phyloP scores from a whole-genome alignment of 2,113 vertebrate species.

The Ascaphus truei region DNA sequence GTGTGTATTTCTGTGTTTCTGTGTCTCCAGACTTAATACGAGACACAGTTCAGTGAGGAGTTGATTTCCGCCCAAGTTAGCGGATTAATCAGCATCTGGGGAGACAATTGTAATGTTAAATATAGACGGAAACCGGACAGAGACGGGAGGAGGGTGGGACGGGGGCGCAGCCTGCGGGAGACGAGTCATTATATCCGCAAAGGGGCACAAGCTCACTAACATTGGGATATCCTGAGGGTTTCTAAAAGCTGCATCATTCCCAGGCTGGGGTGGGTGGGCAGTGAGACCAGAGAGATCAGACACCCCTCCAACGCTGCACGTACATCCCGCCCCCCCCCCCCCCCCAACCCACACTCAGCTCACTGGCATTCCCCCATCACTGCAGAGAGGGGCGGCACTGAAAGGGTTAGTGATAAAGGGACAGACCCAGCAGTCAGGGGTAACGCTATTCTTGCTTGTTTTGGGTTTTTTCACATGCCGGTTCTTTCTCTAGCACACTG shows the following conservation, averaged over 20 bases:
- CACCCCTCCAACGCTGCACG: too few relatives aligned
- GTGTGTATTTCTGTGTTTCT: not conserved
- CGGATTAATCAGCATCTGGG: not conserved
- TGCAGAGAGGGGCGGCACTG: too few relatives aligned
- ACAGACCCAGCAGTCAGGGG: too few relatives aligned
- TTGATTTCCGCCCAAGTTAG: not conserved
- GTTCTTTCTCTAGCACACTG: too few relatives aligned
- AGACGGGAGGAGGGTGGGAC: not conserved
- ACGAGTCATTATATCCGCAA: constrained; percentile 20
- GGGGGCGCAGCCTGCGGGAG: not conserved
- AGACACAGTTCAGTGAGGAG: not conserved
- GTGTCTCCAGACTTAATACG: not conserved
- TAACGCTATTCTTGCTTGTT: too few relatives aligned
- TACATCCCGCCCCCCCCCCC: too few relatives aligned
- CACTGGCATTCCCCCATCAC: too few relatives aligned
- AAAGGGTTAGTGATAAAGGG: too few relatives aligned
- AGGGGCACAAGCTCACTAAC: not conserved
- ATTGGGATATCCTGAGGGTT: not conserved
- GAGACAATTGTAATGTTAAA: not conserved
- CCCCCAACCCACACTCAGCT: too few relatives aligned
- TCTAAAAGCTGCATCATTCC: constrained; percentile 8
- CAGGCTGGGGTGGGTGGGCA: too few relatives aligned
- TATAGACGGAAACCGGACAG: not conserved
- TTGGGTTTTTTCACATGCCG: too few relatives aligned
- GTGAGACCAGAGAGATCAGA: too few relatives aligned